Conservation (phyloP, 2,888 invertebrate species). For the Cheilosia grossa region DNA sequence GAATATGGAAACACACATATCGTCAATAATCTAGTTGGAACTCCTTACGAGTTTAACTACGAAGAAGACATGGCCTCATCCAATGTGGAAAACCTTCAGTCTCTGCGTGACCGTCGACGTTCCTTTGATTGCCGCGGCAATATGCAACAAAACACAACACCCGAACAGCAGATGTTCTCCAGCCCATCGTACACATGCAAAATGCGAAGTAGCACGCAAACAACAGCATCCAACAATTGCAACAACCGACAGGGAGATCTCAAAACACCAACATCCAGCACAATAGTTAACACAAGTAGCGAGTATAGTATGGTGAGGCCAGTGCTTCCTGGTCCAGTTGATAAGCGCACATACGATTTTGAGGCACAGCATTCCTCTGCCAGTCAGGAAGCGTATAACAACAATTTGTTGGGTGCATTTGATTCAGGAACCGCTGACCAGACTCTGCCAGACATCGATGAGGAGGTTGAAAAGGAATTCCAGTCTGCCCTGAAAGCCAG, state of each 20-base stretch:
- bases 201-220: slow-evolving; percentile 76
- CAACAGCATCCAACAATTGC: slow-evolving; percentile 75
- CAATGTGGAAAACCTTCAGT: slow-evolving; percentile 90
- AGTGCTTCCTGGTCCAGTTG: slow-evolving; percentile 93
- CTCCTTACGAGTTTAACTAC: slow-evolving; percentile 93
- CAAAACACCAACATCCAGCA: slow-evolving; percentile 83
- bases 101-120: slow-evolving; percentile 91
- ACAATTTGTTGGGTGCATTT: slow-evolving; percentile 87
- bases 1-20: slow-evolving; percentile 84
- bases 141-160: slow-evolving; percentile 68
- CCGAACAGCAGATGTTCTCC: slow-evolving; percentile 77
- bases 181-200: slow-evolving; percentile 80
- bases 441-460: slow-evolving; percentile 89
- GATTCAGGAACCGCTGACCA: slow-evolving; percentile 88
- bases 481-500: slow-evolving; percentile 87
- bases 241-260: slow-evolving; percentile 79
- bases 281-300: slow-evolving; percentile 53
- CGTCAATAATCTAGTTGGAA: slow-evolving; percentile 91
- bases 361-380: slow-evolving; percentile 83
- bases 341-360: slow-evolving; percentile 91
- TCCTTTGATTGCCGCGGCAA: slow-evolving; percentile 87
- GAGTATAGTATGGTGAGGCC: slow-evolving; percentile 87
- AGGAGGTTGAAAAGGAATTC: slow-evolving; percentile 90
- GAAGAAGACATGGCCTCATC: slow-evolving; percentile 92
- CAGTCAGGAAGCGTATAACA: slow-evolving; percentile 85